Conservation (phyloP, 2,797 vertebrate genomes). For the Melanotaenia boesemani region DNA sequence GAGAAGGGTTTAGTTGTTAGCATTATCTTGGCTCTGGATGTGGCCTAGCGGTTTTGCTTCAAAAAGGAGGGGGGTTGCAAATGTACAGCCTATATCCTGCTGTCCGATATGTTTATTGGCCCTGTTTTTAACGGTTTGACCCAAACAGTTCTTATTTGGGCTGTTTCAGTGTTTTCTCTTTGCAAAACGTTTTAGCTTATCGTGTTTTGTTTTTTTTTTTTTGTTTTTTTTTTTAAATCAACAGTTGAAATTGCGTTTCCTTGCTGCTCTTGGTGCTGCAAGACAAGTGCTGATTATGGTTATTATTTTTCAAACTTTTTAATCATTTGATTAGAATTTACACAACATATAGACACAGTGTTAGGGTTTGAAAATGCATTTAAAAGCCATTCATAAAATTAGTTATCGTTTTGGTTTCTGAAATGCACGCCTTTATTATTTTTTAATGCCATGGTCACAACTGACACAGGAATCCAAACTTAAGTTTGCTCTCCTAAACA, state of each 20-base stretch:
- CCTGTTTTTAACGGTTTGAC: constrained; percentile 28
- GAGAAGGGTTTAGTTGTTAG: constrained; percentile 64
- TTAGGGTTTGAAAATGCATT: background rate
- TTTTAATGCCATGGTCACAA: background rate
- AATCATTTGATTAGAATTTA: background rate
- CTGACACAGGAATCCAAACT: background rate
- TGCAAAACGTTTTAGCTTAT: background rate
- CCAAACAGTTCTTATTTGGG: background rate
- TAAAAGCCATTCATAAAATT: background rate
- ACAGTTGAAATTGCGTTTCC: constrained; percentile 65
- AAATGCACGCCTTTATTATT: background rate
- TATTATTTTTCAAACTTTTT: background rate
- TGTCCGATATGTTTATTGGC: constrained; percentile 44
- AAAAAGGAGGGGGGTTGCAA: constrained; percentile 1
- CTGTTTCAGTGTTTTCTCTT: background rate
- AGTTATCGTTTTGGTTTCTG: background rate
- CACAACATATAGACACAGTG: background rate
- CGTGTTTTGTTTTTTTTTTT: background rate
- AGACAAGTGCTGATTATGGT: constrained; percentile 31
- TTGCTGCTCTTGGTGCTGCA: constrained; percentile 25
- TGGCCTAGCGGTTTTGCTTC: constrained; percentile 56
- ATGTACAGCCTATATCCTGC: constrained; percentile 54
- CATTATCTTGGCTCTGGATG: constrained; percentile 55
- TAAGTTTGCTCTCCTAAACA: background rate
- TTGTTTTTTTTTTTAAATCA: constrained; percentile 45